phyloP scores from a whole-genome alignment of 2,797 vertebrate species.

The Podarcis siculus region DNA sequence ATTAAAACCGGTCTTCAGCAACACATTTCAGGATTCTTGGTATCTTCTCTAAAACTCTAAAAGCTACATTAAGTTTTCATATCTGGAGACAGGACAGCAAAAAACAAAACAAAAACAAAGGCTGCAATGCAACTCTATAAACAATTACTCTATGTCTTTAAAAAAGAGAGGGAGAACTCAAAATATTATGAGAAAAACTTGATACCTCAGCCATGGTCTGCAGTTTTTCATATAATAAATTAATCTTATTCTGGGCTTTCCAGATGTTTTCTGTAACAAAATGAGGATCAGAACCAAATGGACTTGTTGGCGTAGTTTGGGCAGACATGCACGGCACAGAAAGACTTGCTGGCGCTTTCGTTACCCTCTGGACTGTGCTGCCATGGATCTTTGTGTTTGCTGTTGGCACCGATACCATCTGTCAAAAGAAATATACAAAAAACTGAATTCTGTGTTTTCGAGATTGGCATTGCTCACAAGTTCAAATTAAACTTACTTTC shows the following conservation, averaged over 20 bases:
- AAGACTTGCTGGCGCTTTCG: slow-evolving; percentile 65
- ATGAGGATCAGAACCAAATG: slow-evolving; percentile 72
- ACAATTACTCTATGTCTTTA: background rate
- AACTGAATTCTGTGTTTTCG: background rate
- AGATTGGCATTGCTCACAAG: slow-evolving; percentile 6
- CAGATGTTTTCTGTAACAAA: slow-evolving; percentile 84
- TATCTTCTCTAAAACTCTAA: background rate
- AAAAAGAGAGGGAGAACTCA: background rate
- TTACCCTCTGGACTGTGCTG: slow-evolving; percentile 61
- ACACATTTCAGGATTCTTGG: background rate
- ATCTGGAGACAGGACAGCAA: background rate
- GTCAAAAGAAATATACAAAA: slow-evolving; percentile 23
- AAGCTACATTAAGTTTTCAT: background rate
- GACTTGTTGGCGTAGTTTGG: slow-evolving; percentile 72
- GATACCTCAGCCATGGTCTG: slow-evolving; percentile 79
- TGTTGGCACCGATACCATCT: slow-evolving; percentile 44
- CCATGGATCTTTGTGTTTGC: slow-evolving; percentile 41
- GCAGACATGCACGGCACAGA: slow-evolving; percentile 68
- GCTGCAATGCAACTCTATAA: background rate
- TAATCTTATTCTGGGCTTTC: slow-evolving; percentile 79
- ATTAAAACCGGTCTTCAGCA: background rate
- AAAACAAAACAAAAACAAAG: background rate
- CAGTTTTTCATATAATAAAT: slow-evolving; percentile 78
- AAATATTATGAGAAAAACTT: background rate
- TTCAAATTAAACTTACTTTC: background rate